These are phyloP conservation scores for Gerris lacustris DNA, from an alignment of 2,888 invertebrate genomes.

Conservation along the genomic window DNA sequence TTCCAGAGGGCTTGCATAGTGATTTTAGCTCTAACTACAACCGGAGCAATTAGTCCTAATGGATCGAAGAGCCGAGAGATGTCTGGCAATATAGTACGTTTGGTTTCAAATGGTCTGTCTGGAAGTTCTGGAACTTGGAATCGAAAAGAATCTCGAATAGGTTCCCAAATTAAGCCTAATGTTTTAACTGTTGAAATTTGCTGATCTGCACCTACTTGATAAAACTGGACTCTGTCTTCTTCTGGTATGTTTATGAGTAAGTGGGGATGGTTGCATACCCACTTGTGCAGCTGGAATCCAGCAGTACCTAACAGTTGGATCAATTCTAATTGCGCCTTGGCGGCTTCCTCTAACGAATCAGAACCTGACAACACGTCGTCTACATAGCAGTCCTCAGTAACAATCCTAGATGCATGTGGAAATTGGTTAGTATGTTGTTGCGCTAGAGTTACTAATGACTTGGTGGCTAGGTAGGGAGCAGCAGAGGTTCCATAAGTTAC, in stretches of 20 bases:
- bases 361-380: slow-evolving; percentile 18
- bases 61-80: background rate
- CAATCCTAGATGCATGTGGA: slow-evolving; percentile 12
- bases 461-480: slow-evolving; percentile 23
- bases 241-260: background rate
- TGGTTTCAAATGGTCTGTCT: background rate
- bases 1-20: background rate
- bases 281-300: slow-evolving; percentile 14
- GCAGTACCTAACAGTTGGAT: slow-evolving; percentile 3
- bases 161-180: background rate
- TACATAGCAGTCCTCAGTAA: slow-evolving; percentile 18
- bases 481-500: slow-evolving; percentile 16
- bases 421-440: background rate
- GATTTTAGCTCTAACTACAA: background rate
- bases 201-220: background rate
- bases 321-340: slow-evolving; percentile 6
- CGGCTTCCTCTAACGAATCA: slow-evolving; percentile 13
- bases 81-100: background rate
- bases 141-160: background rate
- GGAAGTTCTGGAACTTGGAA: background rate
- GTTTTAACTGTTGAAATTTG: background rate
- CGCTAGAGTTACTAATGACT: slow-evolving; percentile 14
- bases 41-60: background rate
- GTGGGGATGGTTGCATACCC: slow-evolving; percentile 9
- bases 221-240: background rate